Evolutionary conservation across 2,888 invertebrate genomes (phyloP).

Genomic region (Drosophila pegasa): DNA sequence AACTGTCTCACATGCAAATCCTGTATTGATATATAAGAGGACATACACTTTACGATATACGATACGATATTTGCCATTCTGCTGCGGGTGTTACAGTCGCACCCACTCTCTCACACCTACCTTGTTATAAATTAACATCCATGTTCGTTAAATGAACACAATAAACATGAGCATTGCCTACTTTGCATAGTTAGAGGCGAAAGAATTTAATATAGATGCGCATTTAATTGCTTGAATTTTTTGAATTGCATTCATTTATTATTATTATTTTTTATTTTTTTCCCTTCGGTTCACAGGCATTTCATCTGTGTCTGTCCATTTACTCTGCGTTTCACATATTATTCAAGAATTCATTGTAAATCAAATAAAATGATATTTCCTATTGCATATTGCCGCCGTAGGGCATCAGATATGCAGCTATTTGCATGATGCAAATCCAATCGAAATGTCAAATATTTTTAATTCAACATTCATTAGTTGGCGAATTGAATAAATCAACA

Average conservation of each 20-base stretch:
- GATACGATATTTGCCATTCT: too few species aligned
- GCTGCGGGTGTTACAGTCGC: too few species aligned
- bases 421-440: neutral
- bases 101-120: neutral
- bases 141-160: neutral
- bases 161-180: neutral
- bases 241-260: conserved; percentile 16
- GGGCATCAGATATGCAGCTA: neutral
- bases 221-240: conserved; percentile 51
- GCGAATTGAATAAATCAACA: neutral
- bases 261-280: neutral
- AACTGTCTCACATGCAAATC: too few species aligned
- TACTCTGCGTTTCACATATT: neutral
- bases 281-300: neutral
- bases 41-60: too few species aligned
- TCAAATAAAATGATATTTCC: neutral
- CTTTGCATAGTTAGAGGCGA: conserved; percentile 1
- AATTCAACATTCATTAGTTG: conserved; percentile 9
- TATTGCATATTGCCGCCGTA: neutral
- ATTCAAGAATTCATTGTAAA: conserved; percentile 3
- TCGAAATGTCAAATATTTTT: conserved; percentile 2
- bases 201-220: conserved; percentile 46
- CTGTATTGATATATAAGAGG: too few species aligned
- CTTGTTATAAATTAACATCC: neutral
- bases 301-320: neutral